Evolutionary conservation across 2,113 vertebrate species (phyloP).

Genomic region (Dendrocopos noguchii): DNA sequence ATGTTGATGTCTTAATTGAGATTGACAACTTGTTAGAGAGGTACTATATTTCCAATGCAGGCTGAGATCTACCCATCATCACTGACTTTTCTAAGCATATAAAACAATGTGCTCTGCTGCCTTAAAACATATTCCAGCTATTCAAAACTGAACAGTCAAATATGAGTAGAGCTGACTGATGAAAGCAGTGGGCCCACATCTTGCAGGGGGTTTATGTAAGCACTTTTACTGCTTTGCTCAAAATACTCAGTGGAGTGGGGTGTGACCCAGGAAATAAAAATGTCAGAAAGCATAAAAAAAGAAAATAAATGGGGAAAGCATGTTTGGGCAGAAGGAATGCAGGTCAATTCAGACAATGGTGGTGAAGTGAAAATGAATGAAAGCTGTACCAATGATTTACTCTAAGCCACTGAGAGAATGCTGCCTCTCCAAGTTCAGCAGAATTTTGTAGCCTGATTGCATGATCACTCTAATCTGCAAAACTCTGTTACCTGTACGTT

Average conservation of each 20-base stretch:
- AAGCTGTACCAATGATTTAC: background rate
- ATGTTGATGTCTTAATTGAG: slow-evolving; percentile 81
- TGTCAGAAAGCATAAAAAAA: background rate
- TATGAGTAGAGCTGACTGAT: background rate
- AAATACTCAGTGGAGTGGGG: background rate
- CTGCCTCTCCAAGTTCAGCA: background rate
- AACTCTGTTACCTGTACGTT: background rate
- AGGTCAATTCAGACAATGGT: background rate
- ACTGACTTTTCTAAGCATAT: slow-evolving; percentile 6
- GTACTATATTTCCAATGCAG: slow-evolving; percentile 48
- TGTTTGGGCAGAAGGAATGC: background rate
- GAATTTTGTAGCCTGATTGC: background rate
- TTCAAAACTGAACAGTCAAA: background rate
- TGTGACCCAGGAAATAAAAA: slow-evolving; percentile 7
- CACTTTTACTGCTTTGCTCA: background rate
- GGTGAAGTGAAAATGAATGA: background rate
- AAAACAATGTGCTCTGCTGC: slow-evolving; percentile 34
- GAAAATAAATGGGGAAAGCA: background rate
- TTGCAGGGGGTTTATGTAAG: background rate
- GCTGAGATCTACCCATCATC: slow-evolving; percentile 55
- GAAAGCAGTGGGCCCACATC: background rate
- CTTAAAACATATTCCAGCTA: slow-evolving; percentile 11
- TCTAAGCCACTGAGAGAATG: background rate
- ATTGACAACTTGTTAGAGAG: slow-evolving; percentile 78
- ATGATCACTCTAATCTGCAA: background rate